These are phyloP conservation scores for Pelmatolapia mariae DNA, from an alignment of 2,113 vertebrate genomes.

Conservation along the genomic window DNA sequence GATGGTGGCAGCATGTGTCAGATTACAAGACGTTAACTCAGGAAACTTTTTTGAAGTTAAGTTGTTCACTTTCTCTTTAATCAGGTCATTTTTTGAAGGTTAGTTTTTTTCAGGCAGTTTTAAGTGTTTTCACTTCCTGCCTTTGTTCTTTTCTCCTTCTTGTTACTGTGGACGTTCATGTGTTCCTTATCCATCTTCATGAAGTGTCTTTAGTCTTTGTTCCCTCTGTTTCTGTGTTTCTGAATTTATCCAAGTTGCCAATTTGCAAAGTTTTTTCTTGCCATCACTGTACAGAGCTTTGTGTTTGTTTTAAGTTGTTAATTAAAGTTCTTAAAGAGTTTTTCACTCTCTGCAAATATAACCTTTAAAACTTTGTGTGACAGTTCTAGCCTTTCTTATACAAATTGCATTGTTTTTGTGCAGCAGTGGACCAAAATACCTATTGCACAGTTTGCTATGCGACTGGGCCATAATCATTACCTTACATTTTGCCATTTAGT, in stretches of 20 bases:
- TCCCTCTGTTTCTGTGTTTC: neutral
- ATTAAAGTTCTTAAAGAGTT: neutral
- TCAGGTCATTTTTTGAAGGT: neutral
- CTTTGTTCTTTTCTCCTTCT: neutral
- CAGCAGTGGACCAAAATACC: neutral
- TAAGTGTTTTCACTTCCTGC: neutral
- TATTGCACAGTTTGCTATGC: neutral
- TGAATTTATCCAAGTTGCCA: neutral
- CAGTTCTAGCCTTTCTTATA: neutral
- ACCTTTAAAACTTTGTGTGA: neutral
- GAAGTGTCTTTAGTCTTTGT: neutral
- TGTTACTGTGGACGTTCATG: fast-evolving
- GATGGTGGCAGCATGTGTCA: neutral
- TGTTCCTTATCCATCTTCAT: neutral
- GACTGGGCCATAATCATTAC: fast-evolving
- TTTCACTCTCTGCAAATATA: neutral
- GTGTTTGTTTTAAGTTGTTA: neutral
- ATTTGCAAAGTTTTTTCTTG: neutral
- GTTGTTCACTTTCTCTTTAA: neutral
- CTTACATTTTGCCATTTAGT: neutral
- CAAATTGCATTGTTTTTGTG: neutral
- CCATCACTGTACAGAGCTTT: neutral
- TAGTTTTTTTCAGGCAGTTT: neutral
- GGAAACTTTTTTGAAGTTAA: fast-evolving
- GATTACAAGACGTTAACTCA: neutral